Conservation (phyloP, 2,888 invertebrate species). For the Cataglyphis cursor region DNA sequence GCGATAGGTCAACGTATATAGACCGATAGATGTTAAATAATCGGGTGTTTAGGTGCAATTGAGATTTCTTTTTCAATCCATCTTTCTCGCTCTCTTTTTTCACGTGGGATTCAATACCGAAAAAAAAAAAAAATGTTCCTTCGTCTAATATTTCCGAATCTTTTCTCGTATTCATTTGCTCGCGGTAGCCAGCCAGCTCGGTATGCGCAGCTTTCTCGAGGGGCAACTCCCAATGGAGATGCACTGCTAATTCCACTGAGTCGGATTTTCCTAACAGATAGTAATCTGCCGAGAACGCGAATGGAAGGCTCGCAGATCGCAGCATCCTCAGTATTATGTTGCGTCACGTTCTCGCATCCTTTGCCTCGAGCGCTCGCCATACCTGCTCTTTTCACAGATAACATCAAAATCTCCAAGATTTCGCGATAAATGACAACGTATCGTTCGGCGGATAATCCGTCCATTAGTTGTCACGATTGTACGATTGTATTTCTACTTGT, state of each 20-base stretch:
- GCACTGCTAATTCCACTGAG: constrained; percentile 62
- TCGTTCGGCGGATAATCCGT: background rate
- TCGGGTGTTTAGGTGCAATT: background rate
- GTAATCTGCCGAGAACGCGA: constrained; percentile 55
- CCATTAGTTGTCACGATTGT: background rate
- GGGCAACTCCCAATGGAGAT: constrained; percentile 39
- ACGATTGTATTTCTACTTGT: constrained; percentile 12
- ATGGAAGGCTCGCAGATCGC: constrained; percentile 56
- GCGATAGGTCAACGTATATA: background rate
- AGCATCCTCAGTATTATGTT: constrained; percentile 62
- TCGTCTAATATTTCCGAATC: constrained; percentile 49
- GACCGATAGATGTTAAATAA: background rate
- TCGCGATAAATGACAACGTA: constrained; percentile 23
- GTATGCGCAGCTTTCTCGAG: constrained; percentile 27
- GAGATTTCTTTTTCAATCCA: background rate
- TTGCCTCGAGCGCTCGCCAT: constrained; percentile 6
- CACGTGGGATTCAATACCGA: constrained; percentile 19
- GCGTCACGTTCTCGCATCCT: constrained; percentile 61
- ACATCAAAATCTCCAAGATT: constrained; percentile 9
- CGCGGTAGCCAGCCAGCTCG: constrained; percentile 32
- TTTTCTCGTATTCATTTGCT: constrained; percentile 22
- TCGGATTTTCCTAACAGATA: constrained; percentile 62
- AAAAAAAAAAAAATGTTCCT: constrained; percentile 17
- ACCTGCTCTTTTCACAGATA: constrained; percentile 37
- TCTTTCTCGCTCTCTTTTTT: background rate